Conservation (phyloP, 2,113 vertebrate genomes). For the Hippopotamus amphibius region DNA sequence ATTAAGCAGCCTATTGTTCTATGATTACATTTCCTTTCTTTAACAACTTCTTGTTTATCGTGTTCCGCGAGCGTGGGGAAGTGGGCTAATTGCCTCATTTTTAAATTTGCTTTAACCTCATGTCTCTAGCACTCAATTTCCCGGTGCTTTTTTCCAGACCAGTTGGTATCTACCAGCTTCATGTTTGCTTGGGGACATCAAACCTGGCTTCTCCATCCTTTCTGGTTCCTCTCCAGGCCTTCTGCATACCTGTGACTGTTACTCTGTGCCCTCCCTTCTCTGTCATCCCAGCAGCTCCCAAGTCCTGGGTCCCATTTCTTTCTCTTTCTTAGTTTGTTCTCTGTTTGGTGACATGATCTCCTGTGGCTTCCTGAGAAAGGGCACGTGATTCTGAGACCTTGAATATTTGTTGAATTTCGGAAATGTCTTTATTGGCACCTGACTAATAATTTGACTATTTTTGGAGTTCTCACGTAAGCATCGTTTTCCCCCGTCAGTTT, state of each 20-base stretch:
- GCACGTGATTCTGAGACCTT: neutral
- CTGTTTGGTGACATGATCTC: neutral
- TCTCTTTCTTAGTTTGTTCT: neutral
- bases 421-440: neutral
- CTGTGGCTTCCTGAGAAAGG: neutral
- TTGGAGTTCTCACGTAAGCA: neutral
- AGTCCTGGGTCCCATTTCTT: neutral
- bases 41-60: neutral
- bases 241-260: too few species aligned
- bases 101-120: conserved; percentile 2
- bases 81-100: neutral
- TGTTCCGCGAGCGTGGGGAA: neutral
- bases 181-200: neutral
- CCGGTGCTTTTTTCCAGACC: neutral
- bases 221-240: neutral
- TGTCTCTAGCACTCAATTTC: neutral
- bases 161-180: neutral
- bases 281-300: neutral
- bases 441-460: neutral
- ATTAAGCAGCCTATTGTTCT: neutral
- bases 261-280: neutral
- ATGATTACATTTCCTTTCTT: neutral
- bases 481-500: neutral
- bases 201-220: neutral
- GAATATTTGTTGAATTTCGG: neutral